Base-by-base conservation (phyloP, 2,797 vertebrate species). In the Lutjanus campechanus region DNA sequence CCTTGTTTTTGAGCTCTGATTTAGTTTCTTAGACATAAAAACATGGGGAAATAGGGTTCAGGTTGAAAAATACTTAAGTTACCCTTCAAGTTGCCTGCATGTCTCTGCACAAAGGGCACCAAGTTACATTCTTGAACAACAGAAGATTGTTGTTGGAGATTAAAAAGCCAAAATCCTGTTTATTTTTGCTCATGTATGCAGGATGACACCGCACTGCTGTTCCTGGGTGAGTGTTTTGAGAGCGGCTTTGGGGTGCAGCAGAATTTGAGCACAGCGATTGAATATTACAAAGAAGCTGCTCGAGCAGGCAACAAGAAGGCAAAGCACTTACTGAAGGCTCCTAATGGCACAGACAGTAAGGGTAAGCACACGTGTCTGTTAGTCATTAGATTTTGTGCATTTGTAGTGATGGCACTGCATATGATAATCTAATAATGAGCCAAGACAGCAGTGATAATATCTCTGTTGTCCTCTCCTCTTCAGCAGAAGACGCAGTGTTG, bases 181-280 rank as follows among this genome's bases (percentile, higher is more conserved):
- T 40, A 4, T 47, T 54, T 89, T 22, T 82, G 51, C 50, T 69
- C 10, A 9, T 82, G 40, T 88, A 58, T 76, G 73, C 89, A 99
- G 98, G 96, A 98, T 79, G 79, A 93, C 77, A 94, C 94, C 1
- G 98, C 97, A 80, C 94, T 95, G 79, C 96, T 97, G 73, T 94
- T 97, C 56, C 89, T 99, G 91, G 97, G 96, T 11, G 93, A 97
- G 88, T 98, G 97, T 90, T 97, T 97, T 62, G 96, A 97, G 93
- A 93, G 88, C n/a, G 97, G 97, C 71, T 95, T 97, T 19, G 97
- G 97, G 1, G 96, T 97, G 64, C 91, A 86, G 72, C 94, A 75
- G 85, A 94, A 94, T 86, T 44, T 92, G 77, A 91, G 63, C 8
- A 95, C 92, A 15, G 97, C 97, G 0, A 13, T 94, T 13, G 82